Base-by-base conservation (phyloP, 2,113 vertebrate species). In the Myotis lucifugus region DNA sequence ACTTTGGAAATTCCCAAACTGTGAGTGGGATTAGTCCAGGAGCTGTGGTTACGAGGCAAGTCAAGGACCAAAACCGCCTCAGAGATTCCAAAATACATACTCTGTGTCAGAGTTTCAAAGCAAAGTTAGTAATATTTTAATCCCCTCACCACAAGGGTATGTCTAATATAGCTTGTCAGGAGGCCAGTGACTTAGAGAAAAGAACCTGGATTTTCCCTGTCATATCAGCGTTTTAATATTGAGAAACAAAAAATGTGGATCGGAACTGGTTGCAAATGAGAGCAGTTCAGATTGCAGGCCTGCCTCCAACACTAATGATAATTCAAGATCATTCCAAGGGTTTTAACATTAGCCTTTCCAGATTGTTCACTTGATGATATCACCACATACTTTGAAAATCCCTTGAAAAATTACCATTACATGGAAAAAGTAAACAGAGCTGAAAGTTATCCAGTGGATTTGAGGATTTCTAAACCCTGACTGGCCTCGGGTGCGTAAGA, bases 1-100 rank as follows among this genome's bases (percentile, higher is more conserved):
- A 79, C 92, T 97, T 97, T 97, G 97, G 98, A 98, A 98, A 98
- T 97, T 97, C 98, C 97, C 97, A 97, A 98, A 96, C 88, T 93
- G 48, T 97, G 97, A 98, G 95, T 48, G 4, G 96, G 97, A 97
- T 97, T 97, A 97, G 97, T 97, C 95, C 97, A 98, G 98, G 97
- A 98, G 97, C 93, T 97, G 98, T 96, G 98, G 98, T 98, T 98
- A 98, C 87, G 90, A 98, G 96, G 92, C 97, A 97, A 97, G 95
- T 59, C n/a, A 93, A 98, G 95, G 97, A 94, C 96, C 96, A 96
- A 98, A 97, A 98, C 98, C 96, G 77, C 98, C 97, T 97, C 95
- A 95, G 93, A 98, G 95, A 97, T 90, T 98, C 97, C 97, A 96
- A 91, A 88, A 88, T 97, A 93, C 96, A 97, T 95, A 97, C 89